Evolutionary conservation across 1,140 invertebrate genomes (phyloP).

Genomic region (Dendroctonus ponderosae): DNA sequence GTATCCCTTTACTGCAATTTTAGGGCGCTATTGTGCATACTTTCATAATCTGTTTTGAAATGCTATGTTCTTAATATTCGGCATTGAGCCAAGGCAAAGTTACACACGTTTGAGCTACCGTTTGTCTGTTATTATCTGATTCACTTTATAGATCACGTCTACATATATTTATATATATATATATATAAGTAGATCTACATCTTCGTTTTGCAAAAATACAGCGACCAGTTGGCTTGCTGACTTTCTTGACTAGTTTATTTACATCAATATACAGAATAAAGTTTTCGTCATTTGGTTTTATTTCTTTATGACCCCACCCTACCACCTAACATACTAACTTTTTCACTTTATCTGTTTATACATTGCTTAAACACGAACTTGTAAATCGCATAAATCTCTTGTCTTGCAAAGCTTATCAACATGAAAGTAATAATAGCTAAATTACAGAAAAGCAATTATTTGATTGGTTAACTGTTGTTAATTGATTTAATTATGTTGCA

Average conservation of each 20-base stretch:
- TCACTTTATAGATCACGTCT: constrained; percentile 31
- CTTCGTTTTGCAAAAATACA: constrained; percentile 15
- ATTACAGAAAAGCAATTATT: too few species aligned
- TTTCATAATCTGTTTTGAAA: constrained; percentile 26
- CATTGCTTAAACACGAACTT: too few species aligned
- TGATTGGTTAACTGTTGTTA: too few species aligned
- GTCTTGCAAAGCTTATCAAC: too few species aligned
- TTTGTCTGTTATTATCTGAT: constrained; percentile 48
- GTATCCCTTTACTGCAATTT: neutral
- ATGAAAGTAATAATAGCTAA: too few species aligned
- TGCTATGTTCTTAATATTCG: constrained; percentile 46
- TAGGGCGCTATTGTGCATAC: constrained; percentile 8
- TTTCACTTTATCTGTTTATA: neutral
- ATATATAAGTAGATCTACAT: constrained; percentile 33
- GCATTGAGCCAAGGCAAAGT: constrained; percentile 43
- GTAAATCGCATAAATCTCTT: too few species aligned
- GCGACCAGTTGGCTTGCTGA: neutral
- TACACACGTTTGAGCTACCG: constrained; percentile 53
- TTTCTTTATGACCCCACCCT: constrained; percentile 27
- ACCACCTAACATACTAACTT: neutral
- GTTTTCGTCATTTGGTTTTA: constrained; percentile 23
- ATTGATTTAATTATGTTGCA: too few species aligned
- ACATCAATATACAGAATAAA: constrained; percentile 29
- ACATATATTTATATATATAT: constrained; percentile 20
- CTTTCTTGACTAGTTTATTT: constrained; percentile 4